Conservation (phyloP, 1,140 invertebrate species). For the Charaxes varanes region DNA sequence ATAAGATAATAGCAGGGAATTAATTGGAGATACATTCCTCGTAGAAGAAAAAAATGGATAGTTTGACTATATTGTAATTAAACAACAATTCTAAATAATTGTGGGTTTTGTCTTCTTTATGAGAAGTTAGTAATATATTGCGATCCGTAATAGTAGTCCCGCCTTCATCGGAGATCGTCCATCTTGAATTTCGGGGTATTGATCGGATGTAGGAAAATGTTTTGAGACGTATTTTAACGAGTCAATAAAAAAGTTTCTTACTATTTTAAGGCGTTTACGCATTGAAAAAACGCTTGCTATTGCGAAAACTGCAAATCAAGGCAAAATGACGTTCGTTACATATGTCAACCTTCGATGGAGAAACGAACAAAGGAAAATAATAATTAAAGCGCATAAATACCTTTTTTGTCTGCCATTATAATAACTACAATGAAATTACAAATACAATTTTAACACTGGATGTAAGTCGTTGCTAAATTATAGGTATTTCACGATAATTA, state of each 20-base stretch:
- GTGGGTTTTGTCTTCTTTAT: neutral
- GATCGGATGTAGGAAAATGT: slow-evolving; percentile 18
- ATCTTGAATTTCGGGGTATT: slow-evolving; percentile 51
- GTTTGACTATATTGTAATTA: no score
- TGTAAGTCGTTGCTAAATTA: slow-evolving; percentile 28
- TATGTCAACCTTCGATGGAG: slow-evolving; percentile 51
- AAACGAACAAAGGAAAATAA: slow-evolving; percentile 57
- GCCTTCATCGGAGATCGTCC: slow-evolving; percentile 25
- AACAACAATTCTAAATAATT: no score
- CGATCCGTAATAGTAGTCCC: neutral
- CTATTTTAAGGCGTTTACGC: slow-evolving; percentile 1
- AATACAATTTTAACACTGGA: slow-evolving; percentile 36
- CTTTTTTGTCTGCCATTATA: slow-evolving; percentile 69
- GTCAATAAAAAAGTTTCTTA: slow-evolving; percentile 1
- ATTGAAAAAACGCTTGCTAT: slow-evolving; percentile 11
- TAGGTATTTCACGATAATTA: slow-evolving; percentile 37
- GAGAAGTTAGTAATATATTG: neutral
- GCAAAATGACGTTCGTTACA: slow-evolving; percentile 61
- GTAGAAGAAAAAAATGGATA: no score
- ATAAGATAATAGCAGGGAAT: no score
- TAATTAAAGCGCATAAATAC: slow-evolving; percentile 60
- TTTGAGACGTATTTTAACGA: neutral
- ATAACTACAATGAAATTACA: slow-evolving; percentile 42
- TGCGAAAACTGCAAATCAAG: slow-evolving; percentile 35
- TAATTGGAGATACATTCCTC: no score